Conservation (phyloP, 2,888 invertebrate species). For the Glyphotaelius pellucidus region DNA sequence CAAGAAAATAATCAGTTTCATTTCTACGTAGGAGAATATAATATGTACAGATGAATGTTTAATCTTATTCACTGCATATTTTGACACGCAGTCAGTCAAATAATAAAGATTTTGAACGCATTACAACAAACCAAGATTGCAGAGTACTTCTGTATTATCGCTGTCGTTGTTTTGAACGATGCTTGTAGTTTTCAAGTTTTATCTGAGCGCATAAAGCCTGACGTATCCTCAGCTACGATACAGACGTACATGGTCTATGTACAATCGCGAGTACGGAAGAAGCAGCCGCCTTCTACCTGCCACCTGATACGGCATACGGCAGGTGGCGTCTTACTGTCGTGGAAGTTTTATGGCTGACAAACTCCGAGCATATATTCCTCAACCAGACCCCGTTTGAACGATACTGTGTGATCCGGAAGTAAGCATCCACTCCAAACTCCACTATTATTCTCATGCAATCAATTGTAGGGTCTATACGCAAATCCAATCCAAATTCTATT, state of each 20-base stretch:
- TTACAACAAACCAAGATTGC: neutral
- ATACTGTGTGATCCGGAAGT: slow-evolving; percentile 13
- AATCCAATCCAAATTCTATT: neutral
- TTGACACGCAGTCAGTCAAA: too few relatives aligned
- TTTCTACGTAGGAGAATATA: too few relatives aligned
- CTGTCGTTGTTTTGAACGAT: neutral
- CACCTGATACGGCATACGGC: neutral
- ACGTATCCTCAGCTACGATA: neutral
- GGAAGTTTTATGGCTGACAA: slow-evolving; percentile 35
- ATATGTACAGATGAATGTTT: too few relatives aligned
- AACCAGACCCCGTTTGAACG: slow-evolving; percentile 5
- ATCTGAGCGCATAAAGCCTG: neutral
- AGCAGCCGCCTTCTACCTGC: neutral
- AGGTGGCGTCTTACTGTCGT: slow-evolving; percentile 34
- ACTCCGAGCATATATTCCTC: neutral
- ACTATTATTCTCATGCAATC: neutral
- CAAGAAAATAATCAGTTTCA: too few relatives aligned
- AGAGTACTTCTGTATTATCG: neutral
- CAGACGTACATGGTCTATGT: neutral
- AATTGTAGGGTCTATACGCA: neutral
- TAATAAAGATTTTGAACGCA: too few relatives aligned
- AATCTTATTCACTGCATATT: too few relatives aligned
- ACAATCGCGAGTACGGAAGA: neutral
- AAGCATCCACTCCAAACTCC: neutral
- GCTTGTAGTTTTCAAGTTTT: slow-evolving; percentile 17